Conservation (phyloP, 2,888 invertebrate genomes). For the Notodonta ziczac region DNA sequence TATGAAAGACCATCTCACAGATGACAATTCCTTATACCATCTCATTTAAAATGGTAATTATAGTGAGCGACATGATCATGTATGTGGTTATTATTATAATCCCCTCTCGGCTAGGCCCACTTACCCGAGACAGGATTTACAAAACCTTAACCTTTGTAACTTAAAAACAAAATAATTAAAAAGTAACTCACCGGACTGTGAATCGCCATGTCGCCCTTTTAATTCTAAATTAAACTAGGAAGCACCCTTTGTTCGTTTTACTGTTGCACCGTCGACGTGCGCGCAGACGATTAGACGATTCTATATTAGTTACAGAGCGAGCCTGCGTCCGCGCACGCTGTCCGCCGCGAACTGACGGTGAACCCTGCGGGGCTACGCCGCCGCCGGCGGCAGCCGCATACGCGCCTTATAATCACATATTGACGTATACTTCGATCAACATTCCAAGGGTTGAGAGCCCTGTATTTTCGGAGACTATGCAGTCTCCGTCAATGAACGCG, state of each 20-base stretch:
- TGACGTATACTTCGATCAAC: slow-evolving; percentile 57
- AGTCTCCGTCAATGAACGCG: slow-evolving; percentile 50
- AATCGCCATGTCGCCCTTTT: slow-evolving; percentile 66
- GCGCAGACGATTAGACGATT: slow-evolving; percentile 47
- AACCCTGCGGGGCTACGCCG: slow-evolving; percentile 59
- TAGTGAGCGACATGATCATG: slow-evolving; percentile 24
- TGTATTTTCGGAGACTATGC: slow-evolving; percentile 64
- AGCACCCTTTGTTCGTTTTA: slow-evolving; percentile 67
- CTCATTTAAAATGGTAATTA: slow-evolving; percentile 37
- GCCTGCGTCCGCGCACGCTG: slow-evolving; percentile 62
- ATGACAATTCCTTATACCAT: slow-evolving; percentile 32
- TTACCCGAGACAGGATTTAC: no score
- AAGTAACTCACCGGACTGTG: slow-evolving; percentile 62
- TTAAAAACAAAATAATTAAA: slow-evolving; percentile 18
- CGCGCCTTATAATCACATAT: slow-evolving; percentile 58
- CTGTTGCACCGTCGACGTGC: slow-evolving; percentile 43
- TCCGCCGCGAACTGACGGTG: slow-evolving; percentile 51
- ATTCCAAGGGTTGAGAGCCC: slow-evolving; percentile 63
- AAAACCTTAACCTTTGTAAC: background rate
- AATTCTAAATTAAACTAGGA: slow-evolving; percentile 72
- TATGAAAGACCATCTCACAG: slow-evolving; percentile 19
- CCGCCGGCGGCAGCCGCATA: slow-evolving; percentile 51
- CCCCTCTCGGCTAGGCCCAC: slow-evolving; percentile 16
- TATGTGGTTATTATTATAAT: slow-evolving; percentile 28
- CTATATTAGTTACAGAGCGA: slow-evolving; percentile 33